phyloP scores from a whole-genome alignment of 2,113 vertebrate genomes.

The Orycteropus afer region DNA sequence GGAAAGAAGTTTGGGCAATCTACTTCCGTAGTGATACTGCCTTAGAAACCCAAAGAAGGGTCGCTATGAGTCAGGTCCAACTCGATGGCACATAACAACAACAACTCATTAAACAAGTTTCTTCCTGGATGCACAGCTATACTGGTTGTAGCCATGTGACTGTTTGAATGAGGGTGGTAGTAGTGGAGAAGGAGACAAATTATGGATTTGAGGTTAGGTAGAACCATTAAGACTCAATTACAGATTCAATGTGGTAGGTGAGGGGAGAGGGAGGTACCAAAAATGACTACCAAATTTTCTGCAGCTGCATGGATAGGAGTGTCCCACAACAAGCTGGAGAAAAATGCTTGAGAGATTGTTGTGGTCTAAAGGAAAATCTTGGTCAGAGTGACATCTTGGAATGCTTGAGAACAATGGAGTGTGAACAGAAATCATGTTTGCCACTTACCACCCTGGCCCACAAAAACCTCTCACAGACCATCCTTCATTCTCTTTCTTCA shows the following conservation, averaged over 20 bases:
- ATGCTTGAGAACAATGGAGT: not conserved
- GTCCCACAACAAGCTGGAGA: not conserved
- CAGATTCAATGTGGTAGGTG: not conserved
- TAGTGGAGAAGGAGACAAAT: not conserved
- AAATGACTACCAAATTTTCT: not conserved
- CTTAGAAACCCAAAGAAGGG: too few species aligned
- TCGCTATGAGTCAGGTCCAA: too few species aligned
- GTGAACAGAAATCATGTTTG: slow-evolving; percentile 7
- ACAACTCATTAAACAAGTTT: not conserved
- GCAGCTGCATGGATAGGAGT: not conserved
- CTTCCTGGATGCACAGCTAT: not conserved
- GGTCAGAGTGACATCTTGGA: not conserved
- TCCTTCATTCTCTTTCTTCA: not conserved
- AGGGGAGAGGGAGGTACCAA: not conserved
- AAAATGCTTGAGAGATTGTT: not conserved
- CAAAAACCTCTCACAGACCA: not conserved
- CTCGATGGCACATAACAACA: too few species aligned
- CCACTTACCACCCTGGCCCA: not conserved
- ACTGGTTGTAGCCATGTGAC: not conserved
- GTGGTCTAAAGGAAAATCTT: not conserved
- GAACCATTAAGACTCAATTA: not conserved
- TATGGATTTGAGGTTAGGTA: not conserved
- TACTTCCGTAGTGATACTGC: too few species aligned
- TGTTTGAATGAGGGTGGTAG: not conserved
- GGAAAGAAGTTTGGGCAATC: too few species aligned